phyloP scores from a whole-genome alignment of 2,797 vertebrate species.

The Enteromius radiatus region DNA sequence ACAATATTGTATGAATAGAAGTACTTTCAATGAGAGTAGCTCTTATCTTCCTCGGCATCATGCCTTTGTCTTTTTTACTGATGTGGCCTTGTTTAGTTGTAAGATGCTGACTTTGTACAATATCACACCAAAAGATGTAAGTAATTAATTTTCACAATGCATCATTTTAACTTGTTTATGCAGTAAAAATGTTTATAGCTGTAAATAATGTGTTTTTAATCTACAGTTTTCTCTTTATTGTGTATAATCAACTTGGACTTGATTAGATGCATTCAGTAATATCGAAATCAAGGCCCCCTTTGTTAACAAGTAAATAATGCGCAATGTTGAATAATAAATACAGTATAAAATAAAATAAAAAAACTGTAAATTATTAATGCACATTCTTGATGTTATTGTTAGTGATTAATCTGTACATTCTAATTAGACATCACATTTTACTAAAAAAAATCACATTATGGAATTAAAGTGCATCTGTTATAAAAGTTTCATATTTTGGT shows the following conservation, averaged over 20 bases:
- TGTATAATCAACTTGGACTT: too few relatives aligned
- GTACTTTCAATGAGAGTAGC: neutral
- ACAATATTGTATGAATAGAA: neutral
- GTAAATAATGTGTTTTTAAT: neutral
- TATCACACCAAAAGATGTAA: neutral
- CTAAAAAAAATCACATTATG: neutral
- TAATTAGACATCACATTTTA: neutral
- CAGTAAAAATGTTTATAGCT: neutral
- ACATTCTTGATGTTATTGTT: neutral
- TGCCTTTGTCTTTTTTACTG: neutral
- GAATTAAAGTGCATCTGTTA: neutral
- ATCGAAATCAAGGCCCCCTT: neutral
- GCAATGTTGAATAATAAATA: neutral
- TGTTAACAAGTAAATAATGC: neutral
- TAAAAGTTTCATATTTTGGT: too few relatives aligned
- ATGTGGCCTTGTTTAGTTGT: neutral
- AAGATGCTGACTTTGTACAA: neutral
- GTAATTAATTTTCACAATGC: neutral
- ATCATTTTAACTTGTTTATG: neutral
- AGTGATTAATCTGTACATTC: neutral
- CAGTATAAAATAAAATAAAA: neutral
- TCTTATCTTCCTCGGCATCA: neutral
- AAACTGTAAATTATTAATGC: neutral
- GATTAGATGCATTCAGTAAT: neutral
- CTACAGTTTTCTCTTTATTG: conserved; percentile 1